Percentiles rank a stretch among this genome's conserved stretches.
Evolutionary conservation across 2,888 invertebrate genomes (phyloP).

Genomic region (Cremastinae sp.): DNA sequence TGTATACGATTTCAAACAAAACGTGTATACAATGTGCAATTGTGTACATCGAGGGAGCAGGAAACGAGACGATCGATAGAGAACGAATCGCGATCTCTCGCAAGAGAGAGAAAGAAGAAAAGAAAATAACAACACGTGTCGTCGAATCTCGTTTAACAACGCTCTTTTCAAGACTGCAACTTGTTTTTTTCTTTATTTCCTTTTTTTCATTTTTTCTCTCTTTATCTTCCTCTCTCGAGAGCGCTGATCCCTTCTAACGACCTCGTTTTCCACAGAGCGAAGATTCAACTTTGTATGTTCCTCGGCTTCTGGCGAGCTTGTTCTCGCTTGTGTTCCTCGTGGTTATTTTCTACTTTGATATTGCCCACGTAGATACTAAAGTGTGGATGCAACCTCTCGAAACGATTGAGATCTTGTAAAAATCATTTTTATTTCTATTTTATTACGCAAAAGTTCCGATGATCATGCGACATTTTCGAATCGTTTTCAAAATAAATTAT

Average conservation of each 20-base stretch:
- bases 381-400: background rate
- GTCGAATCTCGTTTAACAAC: slow-evolving; percentile 59
- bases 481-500: too few species aligned
- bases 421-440: background rate
- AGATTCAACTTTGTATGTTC: slow-evolving; percentile 32
- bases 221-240: slow-evolving; percentile 5
- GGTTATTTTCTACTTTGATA: slow-evolving; percentile 22
- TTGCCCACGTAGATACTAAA: background rate
- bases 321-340: slow-evolving; percentile 34
- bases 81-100: slow-evolving; percentile 48
- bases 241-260: slow-evolving; percentile 49
- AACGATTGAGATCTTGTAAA: slow-evolving; percentile 1
- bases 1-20: slow-evolving; percentile 13
- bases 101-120: background rate
- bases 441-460: background rate
- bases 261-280: slow-evolving; percentile 55
- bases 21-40: slow-evolving; percentile 30
- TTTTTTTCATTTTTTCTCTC: too few species aligned
- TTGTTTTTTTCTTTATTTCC: slow-evolving; percentile 7
- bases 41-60: slow-evolving; percentile 33
- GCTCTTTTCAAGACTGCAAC: slow-evolving; percentile 33
- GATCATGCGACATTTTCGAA: too few species aligned
- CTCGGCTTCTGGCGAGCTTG: slow-evolving; percentile 37
- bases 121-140: slow-evolving; percentile 54
- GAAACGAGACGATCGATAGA: slow-evolving; percentile 55